Evolutionary conservation across 2,888 invertebrate genomes (phyloP).

Genomic region (Hoplodrina blanda): DNA sequence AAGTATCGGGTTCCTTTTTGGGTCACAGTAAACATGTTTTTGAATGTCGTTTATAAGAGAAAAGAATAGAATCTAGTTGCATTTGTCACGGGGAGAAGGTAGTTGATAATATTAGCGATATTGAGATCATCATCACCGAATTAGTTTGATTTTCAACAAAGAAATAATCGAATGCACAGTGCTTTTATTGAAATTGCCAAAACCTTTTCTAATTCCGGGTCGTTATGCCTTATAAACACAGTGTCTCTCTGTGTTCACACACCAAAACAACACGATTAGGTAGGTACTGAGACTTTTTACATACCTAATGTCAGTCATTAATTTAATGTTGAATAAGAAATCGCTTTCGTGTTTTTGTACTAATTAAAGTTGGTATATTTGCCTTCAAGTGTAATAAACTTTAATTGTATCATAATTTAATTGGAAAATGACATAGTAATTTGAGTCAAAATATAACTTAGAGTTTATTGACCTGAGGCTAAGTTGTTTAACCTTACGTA

Average conservation of each 20-base stretch:
- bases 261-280: background rate
- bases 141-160: too few relatives aligned
- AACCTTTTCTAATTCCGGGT: background rate
- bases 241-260: background rate
- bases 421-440: background rate
- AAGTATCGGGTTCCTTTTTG: background rate
- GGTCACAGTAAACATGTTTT: background rate
- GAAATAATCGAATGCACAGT: too few relatives aligned
- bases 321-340: constrained; percentile 9
- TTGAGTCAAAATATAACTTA: constrained; percentile 1
- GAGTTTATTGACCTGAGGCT: constrained; percentile 14
- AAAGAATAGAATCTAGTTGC: too few relatives aligned
- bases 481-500: constrained; percentile 13
- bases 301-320: background rate
- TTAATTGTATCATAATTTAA: constrained; percentile 1
- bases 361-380: background rate
- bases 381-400: constrained; percentile 5
- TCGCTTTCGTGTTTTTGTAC: constrained; percentile 14
- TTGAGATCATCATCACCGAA: too few relatives aligned
- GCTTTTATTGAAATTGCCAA: background rate
- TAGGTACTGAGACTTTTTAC: constrained; percentile 8
- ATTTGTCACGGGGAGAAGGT: too few relatives aligned
- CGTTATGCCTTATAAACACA: background rate
- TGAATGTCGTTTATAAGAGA: too few relatives aligned
- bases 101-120: too few relatives aligned